Evolutionary conservation across 2,888 invertebrate species (phyloP).

Genomic region (Euproctis similis): DNA sequence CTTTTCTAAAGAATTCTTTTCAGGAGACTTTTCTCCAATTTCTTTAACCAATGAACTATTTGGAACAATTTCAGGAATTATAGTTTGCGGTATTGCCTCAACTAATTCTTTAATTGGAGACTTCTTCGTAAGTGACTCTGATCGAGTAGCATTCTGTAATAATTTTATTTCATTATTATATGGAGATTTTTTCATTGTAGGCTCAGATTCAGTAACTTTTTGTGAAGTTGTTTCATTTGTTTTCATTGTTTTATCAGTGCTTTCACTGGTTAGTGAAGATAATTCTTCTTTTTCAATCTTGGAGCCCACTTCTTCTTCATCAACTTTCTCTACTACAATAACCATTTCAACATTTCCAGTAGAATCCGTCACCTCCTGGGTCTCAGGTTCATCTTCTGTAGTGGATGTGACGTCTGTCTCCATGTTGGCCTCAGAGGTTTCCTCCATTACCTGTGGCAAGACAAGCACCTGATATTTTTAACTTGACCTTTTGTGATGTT

Average conservation of each 20-base stretch:
- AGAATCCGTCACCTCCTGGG: constrained; percentile 42
- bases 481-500: constrained; percentile 36
- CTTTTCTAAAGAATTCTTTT: no score
- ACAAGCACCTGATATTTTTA: constrained; percentile 42
- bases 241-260: constrained; percentile 2
- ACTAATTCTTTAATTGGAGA: no score
- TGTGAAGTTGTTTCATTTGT: constrained; percentile 3
- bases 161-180: constrained; percentile 1
- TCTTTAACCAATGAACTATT: no score
- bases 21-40: no score
- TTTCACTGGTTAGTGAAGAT: constrained; percentile 6
- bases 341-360: constrained; percentile 51
- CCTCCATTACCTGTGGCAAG: constrained; percentile 60
- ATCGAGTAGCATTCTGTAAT: no score
- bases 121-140: no score
- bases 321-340: constrained; percentile 50
- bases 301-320: constrained; percentile 32
- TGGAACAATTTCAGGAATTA: no score
- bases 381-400: constrained; percentile 47
- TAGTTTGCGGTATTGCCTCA: no score
- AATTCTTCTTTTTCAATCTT: constrained; percentile 15
- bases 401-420: constrained; percentile 64
- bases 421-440: constrained; percentile 53
- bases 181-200: constrained; percentile 6
- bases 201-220: constrained; percentile 3